Conservation (phyloP, 2,797 vertebrate species). For the Eidolon dupreanum region DNA sequence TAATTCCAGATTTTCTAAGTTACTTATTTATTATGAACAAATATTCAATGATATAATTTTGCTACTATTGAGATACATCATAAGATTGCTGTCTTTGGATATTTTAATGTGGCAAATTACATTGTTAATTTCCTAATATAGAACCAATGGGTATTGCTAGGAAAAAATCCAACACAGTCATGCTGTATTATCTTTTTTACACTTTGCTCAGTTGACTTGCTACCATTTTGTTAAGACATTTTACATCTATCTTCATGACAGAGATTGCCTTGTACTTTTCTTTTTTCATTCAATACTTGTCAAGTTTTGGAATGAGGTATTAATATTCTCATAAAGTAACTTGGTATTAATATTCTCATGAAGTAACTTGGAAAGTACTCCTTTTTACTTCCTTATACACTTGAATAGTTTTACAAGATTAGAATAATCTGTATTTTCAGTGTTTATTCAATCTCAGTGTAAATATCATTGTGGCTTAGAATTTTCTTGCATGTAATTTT, state of each 20-base stretch:
- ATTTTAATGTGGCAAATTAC: background rate
- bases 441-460: background rate
- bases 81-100: background rate
- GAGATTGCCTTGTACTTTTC: background rate
- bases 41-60: background rate
- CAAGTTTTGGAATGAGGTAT: background rate
- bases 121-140: background rate
- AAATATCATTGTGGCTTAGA: background rate
- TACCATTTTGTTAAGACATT: background rate
- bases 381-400: background rate
- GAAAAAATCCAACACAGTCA: background rate
- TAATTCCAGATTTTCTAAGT: background rate
- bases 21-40: background rate
- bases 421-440: background rate
- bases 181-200: background rate
- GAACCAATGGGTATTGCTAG: background rate
- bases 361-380: background rate
- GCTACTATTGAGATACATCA: background rate
- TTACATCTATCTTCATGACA: background rate
- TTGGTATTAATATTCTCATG: background rate
- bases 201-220: background rate
- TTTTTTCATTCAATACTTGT: background rate
- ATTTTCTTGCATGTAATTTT: background rate
- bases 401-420: background rate
- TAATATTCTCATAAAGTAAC: background rate